Base-by-base conservation (phyloP, 2,888 invertebrate species). In the Agrilus biguttatus region DNA sequence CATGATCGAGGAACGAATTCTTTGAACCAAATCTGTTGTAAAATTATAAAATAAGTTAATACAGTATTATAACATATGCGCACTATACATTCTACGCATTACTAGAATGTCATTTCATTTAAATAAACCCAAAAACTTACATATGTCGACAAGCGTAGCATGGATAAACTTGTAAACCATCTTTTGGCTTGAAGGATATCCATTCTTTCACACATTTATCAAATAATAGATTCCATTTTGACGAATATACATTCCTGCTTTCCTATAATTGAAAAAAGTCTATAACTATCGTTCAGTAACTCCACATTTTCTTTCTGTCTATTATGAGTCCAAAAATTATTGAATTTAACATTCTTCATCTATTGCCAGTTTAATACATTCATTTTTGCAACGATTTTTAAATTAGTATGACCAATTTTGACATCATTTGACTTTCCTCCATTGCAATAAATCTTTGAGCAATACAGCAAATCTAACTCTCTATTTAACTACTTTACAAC, bases 131-230 rank as follows among this genome's bases (percentile, higher is more conserved):
- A 32, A 41, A 6, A 21, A 59, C 67, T 67, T 66, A 74, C 74
- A 69, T 70, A 56, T 74, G 72, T 37, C 72, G 69, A 53, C 74
- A 75, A 49, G 72, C 70, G 32, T 62, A 69, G 53, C 74, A 74
- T n/a, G 64, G 53, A 56, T 62, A 72, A 36, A 69, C 55, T 53
- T 64, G 66, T 47, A 66, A 56, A n/a, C 70, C 72, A 46, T 49
- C 58, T 54, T 44, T 47, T 7, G 60, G 59, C 40, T 52, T 55
- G 41, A 57, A 56, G 7, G 57, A 55, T 32, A 59, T 56, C 61
- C 60, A 60, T 47, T 58, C 55, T 17, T 50, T 44, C 14, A 44
- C 47, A 14, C 47, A 49, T 36, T 54, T 58, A 43, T 60, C 56
- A 43, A 61, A 61, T 3, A 61, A 40, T 7, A 58, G 49, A 43